Conservation (phyloP, 1,140 invertebrate genomes). For the Cherax quadricarinatus region DNA sequence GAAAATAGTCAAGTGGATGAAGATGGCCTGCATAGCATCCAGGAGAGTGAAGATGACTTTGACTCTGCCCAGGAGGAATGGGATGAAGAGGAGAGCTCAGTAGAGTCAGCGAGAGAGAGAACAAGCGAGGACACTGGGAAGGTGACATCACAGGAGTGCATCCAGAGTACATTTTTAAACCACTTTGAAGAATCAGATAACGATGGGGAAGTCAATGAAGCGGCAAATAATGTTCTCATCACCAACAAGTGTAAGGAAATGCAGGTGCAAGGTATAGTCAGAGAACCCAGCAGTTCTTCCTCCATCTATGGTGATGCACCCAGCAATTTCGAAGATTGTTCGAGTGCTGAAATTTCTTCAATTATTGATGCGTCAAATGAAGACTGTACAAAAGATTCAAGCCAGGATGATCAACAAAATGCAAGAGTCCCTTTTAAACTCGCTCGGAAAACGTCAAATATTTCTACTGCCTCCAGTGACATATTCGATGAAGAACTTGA, state of each 20-base stretch:
- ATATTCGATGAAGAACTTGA: slow-evolving; percentile 61
- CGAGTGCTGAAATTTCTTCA: slow-evolving; percentile 18
- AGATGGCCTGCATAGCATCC: background rate
- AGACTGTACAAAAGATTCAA: background rate
- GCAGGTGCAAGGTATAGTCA: background rate
- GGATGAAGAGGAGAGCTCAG: slow-evolving; percentile 30
- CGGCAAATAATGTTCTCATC: background rate
- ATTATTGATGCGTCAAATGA: slow-evolving; percentile 44
- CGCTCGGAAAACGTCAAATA: slow-evolving; percentile 40
- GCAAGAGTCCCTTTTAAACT: background rate
- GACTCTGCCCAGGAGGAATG: slow-evolving; percentile 65
- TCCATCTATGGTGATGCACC: slow-evolving; percentile 50
- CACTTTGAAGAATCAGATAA: background rate
- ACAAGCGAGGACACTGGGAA: background rate
- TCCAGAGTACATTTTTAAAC: background rate
- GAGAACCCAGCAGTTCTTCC: slow-evolving; percentile 43
- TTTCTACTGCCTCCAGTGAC: slow-evolving; percentile 51
- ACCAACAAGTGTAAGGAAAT: background rate
- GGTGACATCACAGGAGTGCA: background rate
- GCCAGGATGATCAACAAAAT: background rate
- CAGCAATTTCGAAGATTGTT: background rate
- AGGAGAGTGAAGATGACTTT: slow-evolving; percentile 64
- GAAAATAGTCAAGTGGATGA: background rate
- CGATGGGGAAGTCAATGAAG: background rate
- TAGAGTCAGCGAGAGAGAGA: background rate